A percentile compares a stretch with the other conserved stretches of the same genome.
Evolutionary conservation across 2,888 invertebrate genomes (phyloP).

Genomic region (Diaprepes abbreviatus): DNA sequence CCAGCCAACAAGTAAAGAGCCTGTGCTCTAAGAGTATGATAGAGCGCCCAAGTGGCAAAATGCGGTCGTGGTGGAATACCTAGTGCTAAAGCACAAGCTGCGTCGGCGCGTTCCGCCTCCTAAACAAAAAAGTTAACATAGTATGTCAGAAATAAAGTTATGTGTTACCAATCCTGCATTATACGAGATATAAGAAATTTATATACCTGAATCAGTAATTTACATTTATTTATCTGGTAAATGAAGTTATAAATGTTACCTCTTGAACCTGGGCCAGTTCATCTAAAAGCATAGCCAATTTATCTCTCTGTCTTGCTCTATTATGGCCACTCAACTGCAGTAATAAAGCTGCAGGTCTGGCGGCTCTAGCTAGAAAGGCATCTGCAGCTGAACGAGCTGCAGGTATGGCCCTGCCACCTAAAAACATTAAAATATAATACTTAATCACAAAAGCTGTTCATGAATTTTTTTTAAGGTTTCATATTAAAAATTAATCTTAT

Average conservation of each 20-base stretch:
- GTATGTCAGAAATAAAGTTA: no score
- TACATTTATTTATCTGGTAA: no score
- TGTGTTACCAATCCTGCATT: no score
- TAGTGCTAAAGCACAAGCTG: conserved; percentile 76
- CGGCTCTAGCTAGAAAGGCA: conserved; percentile 88
- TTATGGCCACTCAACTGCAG: conserved; percentile 95
- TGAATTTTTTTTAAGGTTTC: no score
- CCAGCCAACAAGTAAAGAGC: conserved; percentile 94
- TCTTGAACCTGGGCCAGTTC: conserved; percentile 92
- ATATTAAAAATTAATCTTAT: no score
- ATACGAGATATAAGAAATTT: no score
- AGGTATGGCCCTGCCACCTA: conserved; percentile 36
- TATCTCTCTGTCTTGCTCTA: conserved; percentile 94
- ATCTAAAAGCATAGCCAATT: conserved; percentile 88
- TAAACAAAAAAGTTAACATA: no score
- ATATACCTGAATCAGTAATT: no score
- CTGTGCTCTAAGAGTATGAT: conserved; percentile 94
- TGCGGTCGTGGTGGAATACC: conserved; percentile 71
- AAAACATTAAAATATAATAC: no score
- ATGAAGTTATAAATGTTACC: no score
- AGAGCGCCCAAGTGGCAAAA: conserved; percentile 93
- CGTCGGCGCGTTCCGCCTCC: conserved; percentile 92
- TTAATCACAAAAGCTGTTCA: no score
- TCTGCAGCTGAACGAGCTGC: conserved; percentile 80
- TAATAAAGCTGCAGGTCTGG: conserved; percentile 87